phyloP scores from a whole-genome alignment of 2,113 vertebrate genomes.

The Balaeniceps rex region DNA sequence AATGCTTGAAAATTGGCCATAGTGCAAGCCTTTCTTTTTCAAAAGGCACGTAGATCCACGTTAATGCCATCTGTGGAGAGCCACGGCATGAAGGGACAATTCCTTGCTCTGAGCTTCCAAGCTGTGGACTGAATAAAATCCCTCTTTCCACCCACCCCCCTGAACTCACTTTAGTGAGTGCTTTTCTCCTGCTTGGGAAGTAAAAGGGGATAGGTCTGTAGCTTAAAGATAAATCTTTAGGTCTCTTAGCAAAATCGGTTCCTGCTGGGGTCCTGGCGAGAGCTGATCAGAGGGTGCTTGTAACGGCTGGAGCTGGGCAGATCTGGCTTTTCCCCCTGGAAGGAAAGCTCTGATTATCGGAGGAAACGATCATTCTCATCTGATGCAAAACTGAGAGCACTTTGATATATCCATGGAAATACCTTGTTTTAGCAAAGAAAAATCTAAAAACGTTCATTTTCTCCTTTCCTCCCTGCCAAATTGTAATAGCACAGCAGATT shows the following conservation, averaged over 20 bases:
- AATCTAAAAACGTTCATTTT: neutral
- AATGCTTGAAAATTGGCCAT: neutral
- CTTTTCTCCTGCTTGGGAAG: neutral
- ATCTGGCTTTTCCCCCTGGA: neutral
- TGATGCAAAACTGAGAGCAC: neutral
- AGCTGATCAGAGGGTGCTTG: neutral
- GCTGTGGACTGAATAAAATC: neutral
- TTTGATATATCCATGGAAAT: neutral
- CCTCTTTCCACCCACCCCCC: rapidly evolving
- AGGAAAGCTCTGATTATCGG: neutral
- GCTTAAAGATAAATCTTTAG: neutral
- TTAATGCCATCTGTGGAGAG: neutral
- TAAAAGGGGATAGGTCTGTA: neutral
- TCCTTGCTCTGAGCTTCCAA: neutral
- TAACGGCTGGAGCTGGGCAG: neutral
- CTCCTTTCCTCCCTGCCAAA: rapidly evolving
- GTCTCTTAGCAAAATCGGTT: neutral
- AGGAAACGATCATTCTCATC: neutral
- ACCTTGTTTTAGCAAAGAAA: neutral
- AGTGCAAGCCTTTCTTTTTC: neutral
- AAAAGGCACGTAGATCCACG: neutral
- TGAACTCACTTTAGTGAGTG: neutral
- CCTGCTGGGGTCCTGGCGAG: neutral
- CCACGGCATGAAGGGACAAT: neutral
- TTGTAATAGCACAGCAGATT: neutral